These are phyloP conservation scores for Caenorhabditis tropicalis DNA, from an alignment of 1,140 invertebrate genomes.

Conservation along the genomic window DNA sequence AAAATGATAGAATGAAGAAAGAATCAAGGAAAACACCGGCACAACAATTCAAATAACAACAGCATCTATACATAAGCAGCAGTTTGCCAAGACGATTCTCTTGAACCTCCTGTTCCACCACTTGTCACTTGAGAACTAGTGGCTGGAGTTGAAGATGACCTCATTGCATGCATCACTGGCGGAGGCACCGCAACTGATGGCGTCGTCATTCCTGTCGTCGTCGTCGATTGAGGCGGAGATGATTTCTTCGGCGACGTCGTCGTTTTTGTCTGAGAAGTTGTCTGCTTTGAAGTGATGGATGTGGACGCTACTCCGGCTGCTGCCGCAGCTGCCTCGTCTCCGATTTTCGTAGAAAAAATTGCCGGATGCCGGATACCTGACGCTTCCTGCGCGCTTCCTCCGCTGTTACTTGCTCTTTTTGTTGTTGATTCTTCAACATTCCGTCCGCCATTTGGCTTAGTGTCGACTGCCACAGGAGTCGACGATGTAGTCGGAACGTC, in stretches of 20 bases:
- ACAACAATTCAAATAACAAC: constrained; percentile 2
- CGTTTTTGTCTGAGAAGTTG: background rate
- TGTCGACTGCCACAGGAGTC: constrained; percentile 20
- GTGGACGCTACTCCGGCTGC: background rate
- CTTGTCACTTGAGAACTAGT: background rate
- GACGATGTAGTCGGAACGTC: constrained; percentile 15
- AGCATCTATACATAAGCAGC: constrained; percentile 16
- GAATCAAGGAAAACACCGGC: constrained; percentile 10
- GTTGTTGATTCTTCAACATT: background rate
- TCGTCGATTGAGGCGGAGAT: background rate
- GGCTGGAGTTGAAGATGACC: background rate
- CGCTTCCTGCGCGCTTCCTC: background rate
- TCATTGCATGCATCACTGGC: background rate
- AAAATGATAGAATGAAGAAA: constrained; percentile 25
- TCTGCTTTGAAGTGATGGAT: background rate
- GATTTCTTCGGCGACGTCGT: background rate
- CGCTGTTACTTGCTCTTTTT: background rate
- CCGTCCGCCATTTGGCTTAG: background rate
- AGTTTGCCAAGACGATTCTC: constrained; percentile 28
- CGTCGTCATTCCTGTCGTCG: background rate
- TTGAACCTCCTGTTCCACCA: background rate
- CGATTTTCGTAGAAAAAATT: constrained; percentile 35
- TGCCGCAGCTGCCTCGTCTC: constrained; percentile 6
- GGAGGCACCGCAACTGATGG: background rate
- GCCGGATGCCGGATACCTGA: constrained; percentile 27